phyloP scores from a whole-genome alignment of 1,140 invertebrate species.

The Lanistes nyassanus region DNA sequence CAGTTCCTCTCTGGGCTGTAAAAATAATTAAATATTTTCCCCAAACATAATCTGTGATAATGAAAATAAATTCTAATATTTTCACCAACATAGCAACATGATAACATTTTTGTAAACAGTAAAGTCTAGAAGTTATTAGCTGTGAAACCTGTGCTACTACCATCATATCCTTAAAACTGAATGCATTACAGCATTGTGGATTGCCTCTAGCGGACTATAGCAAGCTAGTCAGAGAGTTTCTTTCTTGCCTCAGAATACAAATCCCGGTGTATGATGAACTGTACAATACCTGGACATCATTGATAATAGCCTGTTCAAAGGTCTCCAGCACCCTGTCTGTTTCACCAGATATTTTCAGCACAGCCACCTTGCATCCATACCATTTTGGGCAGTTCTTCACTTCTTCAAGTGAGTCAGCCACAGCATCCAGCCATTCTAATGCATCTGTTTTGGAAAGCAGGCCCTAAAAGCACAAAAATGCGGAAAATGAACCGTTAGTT shows the following conservation, averaged over 20 bases:
- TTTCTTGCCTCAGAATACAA: background rate
- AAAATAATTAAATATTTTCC: background rate
- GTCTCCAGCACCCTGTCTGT: background rate
- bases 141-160: background rate
- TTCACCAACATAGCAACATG: too few species aligned
- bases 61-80: background rate
- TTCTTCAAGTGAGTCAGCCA: background rate
- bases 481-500: too few species aligned
- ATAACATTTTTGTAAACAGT: too few species aligned
- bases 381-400: conserved; percentile 1
- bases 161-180: background rate
- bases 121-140: background rate
- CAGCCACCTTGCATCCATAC: conserved; percentile 17
- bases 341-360: background rate
- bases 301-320: conserved; percentile 23
- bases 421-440: conserved; percentile 13
- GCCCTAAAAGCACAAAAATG: background rate
- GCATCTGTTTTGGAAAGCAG: conserved; percentile 3
- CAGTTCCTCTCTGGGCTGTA: conserved; percentile 5
- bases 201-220: background rate
- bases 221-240: background rate
- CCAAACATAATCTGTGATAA: background rate
- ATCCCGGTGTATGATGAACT: background rate
- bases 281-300: conserved; percentile 11
- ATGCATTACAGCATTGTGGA: background rate